phyloP scores from a whole-genome alignment of 1,140 invertebrate genomes.

The Nixonia krombeini region DNA sequence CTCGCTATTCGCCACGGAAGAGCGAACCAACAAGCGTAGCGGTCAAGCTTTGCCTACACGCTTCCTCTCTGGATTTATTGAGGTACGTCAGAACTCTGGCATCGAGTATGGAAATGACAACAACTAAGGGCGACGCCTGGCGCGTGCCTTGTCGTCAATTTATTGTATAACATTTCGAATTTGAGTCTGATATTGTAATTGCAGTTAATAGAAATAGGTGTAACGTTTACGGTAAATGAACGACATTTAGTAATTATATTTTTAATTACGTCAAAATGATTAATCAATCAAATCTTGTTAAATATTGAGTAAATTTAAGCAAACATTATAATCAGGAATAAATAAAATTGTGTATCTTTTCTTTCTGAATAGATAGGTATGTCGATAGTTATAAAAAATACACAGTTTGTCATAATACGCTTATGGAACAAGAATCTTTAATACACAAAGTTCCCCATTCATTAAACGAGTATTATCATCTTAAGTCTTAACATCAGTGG shows the following conservation, averaged over 20 bases:
- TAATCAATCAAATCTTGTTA: no score
- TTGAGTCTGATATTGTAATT: no score
- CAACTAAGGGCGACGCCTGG: no score
- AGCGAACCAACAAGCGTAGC: slow-evolving; percentile 42
- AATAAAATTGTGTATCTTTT: no score
- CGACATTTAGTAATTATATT: no score
- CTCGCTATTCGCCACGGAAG: slow-evolving; percentile 20
- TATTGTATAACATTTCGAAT: neutral
- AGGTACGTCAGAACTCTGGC: slow-evolving; percentile 24
- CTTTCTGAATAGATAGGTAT: no score
- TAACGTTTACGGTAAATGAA: no score
- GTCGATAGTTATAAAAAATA: no score
- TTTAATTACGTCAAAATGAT: no score
- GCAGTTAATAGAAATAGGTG: neutral
- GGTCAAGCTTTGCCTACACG: slow-evolving; percentile 31
- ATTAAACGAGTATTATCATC: slow-evolving; percentile 42
- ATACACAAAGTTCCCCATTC: slow-evolving; percentile 21
- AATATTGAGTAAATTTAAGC: no score
- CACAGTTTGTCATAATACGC: no score
- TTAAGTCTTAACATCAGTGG: slow-evolving; percentile 6
- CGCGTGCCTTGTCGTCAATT: slow-evolving; percentile 21
- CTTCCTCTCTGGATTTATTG: slow-evolving; percentile 41
- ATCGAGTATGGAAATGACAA: slow-evolving; percentile 22
- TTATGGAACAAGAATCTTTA: slow-evolving; percentile 1
- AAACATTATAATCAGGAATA: no score